A percentile compares a stretch with the other conserved stretches of the same genome.
phyloP scores from a whole-genome alignment of 2,113 vertebrate species.

The Ranitomeya variabilis region DNA sequence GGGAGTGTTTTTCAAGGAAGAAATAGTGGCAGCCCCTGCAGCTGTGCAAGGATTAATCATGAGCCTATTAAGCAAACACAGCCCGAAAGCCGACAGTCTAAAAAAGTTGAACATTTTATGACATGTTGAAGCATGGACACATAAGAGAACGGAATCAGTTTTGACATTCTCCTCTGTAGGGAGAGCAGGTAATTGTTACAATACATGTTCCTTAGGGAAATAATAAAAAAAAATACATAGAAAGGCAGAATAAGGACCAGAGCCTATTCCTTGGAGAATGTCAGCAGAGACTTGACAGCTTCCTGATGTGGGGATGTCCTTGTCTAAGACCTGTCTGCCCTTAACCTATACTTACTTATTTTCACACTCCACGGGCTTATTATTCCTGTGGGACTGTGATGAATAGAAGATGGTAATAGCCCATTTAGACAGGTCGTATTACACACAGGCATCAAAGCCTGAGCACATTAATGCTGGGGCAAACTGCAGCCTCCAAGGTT shows the following conservation, averaged over 20 bases:
- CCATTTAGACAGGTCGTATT: slow-evolving; percentile 52
- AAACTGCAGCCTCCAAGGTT: slow-evolving; percentile 49
- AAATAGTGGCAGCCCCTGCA: slow-evolving; percentile 24
- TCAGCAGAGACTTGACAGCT: slow-evolving; percentile 48
- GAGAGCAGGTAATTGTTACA: slow-evolving; percentile 50
- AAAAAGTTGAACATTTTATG: slow-evolving; percentile 49
- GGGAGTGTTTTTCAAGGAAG: slow-evolving; percentile 25
- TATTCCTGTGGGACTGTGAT: slow-evolving; percentile 47
- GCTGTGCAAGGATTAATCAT: slow-evolving; percentile 41
- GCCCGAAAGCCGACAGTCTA: slow-evolving; percentile 22
- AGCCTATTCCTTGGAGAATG: slow-evolving; percentile 43
- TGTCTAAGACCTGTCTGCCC: slow-evolving; percentile 56
- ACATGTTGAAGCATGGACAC: slow-evolving; percentile 55
- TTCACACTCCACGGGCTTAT: slow-evolving; percentile 49
- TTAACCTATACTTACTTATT: slow-evolving; percentile 57
- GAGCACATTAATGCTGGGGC: slow-evolving; percentile 27
- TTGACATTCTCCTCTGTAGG: slow-evolving; percentile 44
- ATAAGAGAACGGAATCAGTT: slow-evolving; percentile 26
- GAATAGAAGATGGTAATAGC: slow-evolving; percentile 56
- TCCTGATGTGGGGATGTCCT: slow-evolving; percentile 53
- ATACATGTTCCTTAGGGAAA: slow-evolving; percentile 51
- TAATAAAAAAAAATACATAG: slow-evolving; percentile 31
- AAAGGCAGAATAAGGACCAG: slow-evolving; percentile 40
- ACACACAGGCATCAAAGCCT: slow-evolving; percentile 50
- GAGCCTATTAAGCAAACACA: slow-evolving; percentile 51